These are phyloP conservation scores for Odiellus spinosus DNA, from an alignment of 2,888 invertebrate genomes.

Conservation along the genomic window DNA sequence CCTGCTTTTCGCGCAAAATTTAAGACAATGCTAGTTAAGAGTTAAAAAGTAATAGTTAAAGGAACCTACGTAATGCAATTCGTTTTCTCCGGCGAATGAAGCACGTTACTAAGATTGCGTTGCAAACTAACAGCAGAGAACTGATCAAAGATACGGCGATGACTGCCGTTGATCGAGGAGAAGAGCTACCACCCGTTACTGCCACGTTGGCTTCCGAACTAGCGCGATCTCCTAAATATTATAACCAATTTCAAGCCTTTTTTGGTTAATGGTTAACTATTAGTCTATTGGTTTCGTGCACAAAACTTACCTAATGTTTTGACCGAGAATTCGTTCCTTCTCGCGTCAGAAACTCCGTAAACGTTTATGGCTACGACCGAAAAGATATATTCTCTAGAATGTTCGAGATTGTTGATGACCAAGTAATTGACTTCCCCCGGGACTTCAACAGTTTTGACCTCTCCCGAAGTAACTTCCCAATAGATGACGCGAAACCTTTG, in stretches of 20 bases:
- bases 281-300: too few relatives aligned
- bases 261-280: too few relatives aligned
- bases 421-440: constrained; percentile 46
- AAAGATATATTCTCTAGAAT: constrained; percentile 73
- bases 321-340: constrained; percentile 61
- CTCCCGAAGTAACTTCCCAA: constrained; percentile 27
- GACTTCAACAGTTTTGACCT: constrained; percentile 53
- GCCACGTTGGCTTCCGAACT: too few relatives aligned
- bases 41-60: too few relatives aligned
- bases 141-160: constrained; percentile 63
- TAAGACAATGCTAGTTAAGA: too few relatives aligned
- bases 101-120: constrained; percentile 72
- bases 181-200: too few relatives aligned
- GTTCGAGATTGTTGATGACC: constrained; percentile 53
- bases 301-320: constrained; percentile 67
- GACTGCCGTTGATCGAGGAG: too few relatives aligned
- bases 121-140: constrained; percentile 62
- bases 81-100: constrained; percentile 56
- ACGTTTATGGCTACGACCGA: constrained; percentile 75
- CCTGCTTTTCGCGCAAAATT: too few relatives aligned
- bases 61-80: constrained; percentile 3
- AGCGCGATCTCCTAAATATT: too few relatives aligned
- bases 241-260: too few relatives aligned
- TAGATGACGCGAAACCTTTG: constrained; percentile 67
- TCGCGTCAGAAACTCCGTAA: constrained; percentile 68